Evolutionary conservation across 2,888 invertebrate species (phyloP).

Genomic region (Amphipyra berbera): DNA sequence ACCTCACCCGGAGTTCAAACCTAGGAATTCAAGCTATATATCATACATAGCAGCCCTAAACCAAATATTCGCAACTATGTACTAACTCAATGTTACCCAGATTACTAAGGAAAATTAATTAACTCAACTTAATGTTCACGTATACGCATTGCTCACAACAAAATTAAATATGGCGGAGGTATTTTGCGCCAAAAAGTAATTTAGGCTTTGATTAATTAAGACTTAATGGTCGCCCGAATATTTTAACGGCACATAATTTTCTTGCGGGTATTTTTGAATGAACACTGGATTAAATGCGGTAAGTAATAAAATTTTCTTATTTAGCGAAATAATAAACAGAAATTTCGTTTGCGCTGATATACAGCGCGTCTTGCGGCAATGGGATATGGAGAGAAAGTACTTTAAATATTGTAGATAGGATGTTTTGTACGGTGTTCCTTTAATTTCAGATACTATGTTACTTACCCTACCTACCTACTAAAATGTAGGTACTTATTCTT

Average conservation of each 20-base stretch:
- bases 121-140: constrained; percentile 44
- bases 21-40: too few relatives aligned
- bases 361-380: too few relatives aligned
- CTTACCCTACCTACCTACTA: too few relatives aligned
- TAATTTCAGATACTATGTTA: too few relatives aligned
- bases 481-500: too few relatives aligned
- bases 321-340: background rate
- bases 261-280: constrained; percentile 39
- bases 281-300: constrained; percentile 17
- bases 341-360: too few relatives aligned
- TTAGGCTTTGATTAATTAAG: constrained; percentile 60
- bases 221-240: constrained; percentile 50
- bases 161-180: constrained; percentile 55
- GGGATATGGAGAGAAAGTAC: too few relatives aligned
- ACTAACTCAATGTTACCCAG: background rate
- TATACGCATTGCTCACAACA: constrained; percentile 43
- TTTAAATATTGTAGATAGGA: too few relatives aligned
- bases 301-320: constrained; percentile 14
- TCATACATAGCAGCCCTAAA: too few relatives aligned
- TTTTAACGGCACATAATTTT: constrained; percentile 38
- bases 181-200: constrained; percentile 56
- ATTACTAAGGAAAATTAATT: constrained; percentile 41
- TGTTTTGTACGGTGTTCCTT: too few relatives aligned
- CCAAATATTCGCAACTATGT: background rate
- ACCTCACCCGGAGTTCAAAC: too few relatives aligned